These are phyloP conservation scores for Daboia siamensis DNA, from an alignment of 2,113 vertebrate species.

Conservation along the genomic window DNA sequence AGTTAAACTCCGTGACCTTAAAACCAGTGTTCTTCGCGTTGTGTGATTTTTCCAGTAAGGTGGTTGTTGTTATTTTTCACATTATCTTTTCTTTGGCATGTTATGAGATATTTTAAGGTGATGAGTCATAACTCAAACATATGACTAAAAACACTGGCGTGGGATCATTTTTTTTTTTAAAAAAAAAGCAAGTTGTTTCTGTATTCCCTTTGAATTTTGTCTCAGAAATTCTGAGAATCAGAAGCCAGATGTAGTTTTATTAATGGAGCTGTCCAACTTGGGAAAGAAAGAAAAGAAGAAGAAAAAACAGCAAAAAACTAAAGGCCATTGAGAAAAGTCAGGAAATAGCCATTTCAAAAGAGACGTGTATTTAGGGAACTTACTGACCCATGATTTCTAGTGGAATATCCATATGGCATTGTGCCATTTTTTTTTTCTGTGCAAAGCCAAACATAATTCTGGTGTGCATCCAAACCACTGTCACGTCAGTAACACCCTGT, in stretches of 20 bases:
- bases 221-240: neutral
- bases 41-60: constrained; percentile 8
- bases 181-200: constrained; percentile 4
- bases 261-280: neutral
- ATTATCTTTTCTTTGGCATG: neutral
- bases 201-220: neutral
- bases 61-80: neutral
- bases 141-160: neutral
- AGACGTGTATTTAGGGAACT: neutral
- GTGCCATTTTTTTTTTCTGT: neutral
- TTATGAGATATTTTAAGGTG: neutral
- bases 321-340: neutral
- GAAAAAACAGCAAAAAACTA: neutral
- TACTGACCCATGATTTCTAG: neutral
- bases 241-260: neutral
- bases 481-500: constrained; percentile 71
- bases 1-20: neutral
- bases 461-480: constrained; percentile 70
- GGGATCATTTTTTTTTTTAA: neutral
- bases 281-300: neutral
- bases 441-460: constrained; percentile 38
- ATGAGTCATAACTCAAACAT: neutral
- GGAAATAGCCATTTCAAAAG: neutral
- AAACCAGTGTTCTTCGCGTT: neutral
- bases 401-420: neutral